Evolutionary conservation across 1,140 invertebrate species (phyloP).

Genomic region (Danaus plexippus): DNA sequence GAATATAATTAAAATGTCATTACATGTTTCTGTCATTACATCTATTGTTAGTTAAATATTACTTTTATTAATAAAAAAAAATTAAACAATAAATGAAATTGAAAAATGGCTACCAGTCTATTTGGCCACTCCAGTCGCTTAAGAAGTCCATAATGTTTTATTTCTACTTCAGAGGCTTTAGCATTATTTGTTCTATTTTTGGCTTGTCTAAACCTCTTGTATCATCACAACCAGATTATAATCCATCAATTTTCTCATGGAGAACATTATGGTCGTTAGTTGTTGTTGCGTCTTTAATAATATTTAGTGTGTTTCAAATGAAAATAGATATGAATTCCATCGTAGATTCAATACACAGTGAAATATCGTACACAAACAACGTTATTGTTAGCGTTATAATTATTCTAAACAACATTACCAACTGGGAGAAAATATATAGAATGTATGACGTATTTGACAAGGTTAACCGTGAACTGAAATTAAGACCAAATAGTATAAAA

Average conservation of each 20-base stretch:
- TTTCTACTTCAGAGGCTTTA: slow-evolving; percentile 33
- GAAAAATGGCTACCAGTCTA: background rate
- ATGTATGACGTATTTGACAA: slow-evolving; percentile 29
- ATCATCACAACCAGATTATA: background rate
- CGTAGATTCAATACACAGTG: background rate
- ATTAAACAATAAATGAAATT: background rate
- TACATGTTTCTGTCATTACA: too few relatives aligned
- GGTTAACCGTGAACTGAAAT: slow-evolving; percentile 27
- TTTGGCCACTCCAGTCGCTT: background rate
- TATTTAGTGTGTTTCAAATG: too few relatives aligned
- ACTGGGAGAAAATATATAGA: slow-evolving; percentile 20
- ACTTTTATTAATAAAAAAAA: too few relatives aligned
- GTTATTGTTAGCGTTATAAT: slow-evolving; percentile 32
- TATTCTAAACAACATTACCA: slow-evolving; percentile 27
- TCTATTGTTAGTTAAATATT: too few relatives aligned
- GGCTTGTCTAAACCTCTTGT: slow-evolving; percentile 35
- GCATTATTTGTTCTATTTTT: slow-evolving; percentile 31
- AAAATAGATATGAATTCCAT: too few relatives aligned
- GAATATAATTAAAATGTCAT: too few relatives aligned
- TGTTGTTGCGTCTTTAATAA: too few relatives aligned
- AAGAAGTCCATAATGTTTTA: slow-evolving; percentile 36
- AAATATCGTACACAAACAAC: slow-evolving; percentile 36
- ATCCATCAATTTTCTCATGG: background rate
- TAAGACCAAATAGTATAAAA: slow-evolving; percentile 25
- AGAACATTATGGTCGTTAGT: slow-evolving; percentile 20